Evolutionary conservation across 1,140 invertebrate genomes (phyloP).

Genomic region (Drosophila santomea): DNA sequence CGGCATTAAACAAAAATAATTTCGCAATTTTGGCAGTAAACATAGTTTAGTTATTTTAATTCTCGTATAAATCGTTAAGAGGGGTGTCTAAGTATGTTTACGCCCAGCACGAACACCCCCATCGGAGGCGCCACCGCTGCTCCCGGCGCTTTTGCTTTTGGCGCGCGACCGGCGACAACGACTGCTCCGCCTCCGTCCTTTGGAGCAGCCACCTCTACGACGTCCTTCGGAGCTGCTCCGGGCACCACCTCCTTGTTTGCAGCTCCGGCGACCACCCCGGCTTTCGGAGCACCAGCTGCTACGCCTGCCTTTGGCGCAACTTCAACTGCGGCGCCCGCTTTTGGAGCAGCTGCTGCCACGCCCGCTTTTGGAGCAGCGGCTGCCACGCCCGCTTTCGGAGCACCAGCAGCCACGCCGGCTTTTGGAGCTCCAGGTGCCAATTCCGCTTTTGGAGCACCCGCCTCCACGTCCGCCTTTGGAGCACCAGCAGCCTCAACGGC

Average conservation of each 20-base stretch:
- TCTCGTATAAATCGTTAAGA: slow-evolving; percentile 1
- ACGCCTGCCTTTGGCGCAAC: neutral
- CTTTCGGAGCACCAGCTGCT: slow-evolving; percentile 11
- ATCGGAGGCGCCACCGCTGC: slow-evolving; percentile 47
- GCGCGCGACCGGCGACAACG: slow-evolving; percentile 55
- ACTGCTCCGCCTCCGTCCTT: slow-evolving; percentile 53
- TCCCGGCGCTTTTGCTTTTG: slow-evolving; percentile 65
- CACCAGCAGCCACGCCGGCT: slow-evolving; percentile 6
- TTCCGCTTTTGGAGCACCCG: slow-evolving; percentile 28
- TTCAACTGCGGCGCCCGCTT: slow-evolving; percentile 13
- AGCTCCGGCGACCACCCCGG: slow-evolving; percentile 13
- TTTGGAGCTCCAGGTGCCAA: slow-evolving; percentile 21
- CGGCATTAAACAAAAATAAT: slow-evolving; percentile 15
- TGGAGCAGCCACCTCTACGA: slow-evolving; percentile 45
- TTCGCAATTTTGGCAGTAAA: slow-evolving; percentile 9
- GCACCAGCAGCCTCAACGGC: slow-evolving; percentile 12
- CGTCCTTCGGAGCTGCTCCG: slow-evolving; percentile 43
- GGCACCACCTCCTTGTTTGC: slow-evolving; percentile 3
- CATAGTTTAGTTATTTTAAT: slow-evolving; percentile 1
- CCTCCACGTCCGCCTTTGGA: slow-evolving; percentile 47
- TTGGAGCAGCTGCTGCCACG: slow-evolving; percentile 4
- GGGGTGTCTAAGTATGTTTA: slow-evolving; percentile 57
- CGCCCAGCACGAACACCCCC: slow-evolving; percentile 50
- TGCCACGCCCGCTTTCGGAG: neutral
- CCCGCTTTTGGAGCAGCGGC: slow-evolving; percentile 35